phyloP scores from a whole-genome alignment of 2,113 vertebrate genomes.

The Bucco capensis region DNA sequence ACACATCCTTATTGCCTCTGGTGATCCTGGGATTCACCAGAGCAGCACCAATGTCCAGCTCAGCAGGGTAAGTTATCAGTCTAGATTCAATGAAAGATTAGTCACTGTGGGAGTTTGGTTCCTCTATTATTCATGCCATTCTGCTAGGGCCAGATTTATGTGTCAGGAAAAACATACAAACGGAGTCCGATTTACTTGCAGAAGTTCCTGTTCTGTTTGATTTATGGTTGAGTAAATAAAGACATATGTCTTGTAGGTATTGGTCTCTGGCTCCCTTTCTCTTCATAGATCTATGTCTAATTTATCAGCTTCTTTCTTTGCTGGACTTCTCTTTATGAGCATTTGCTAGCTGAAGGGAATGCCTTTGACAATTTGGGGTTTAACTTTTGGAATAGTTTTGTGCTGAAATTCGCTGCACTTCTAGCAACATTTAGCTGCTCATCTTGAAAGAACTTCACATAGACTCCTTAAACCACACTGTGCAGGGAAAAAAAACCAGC shows the following conservation, averaged over 20 bases:
- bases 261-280: constrained; percentile 58
- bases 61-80: constrained; percentile 68
- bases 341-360: not conserved
- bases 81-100: constrained; percentile 68
- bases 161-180: constrained; percentile 84
- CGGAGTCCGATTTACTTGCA: constrained; percentile 77
- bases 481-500: not conserved
- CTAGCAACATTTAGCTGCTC: not conserved
- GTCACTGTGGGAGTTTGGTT: constrained; percentile 68
- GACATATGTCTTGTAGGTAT: constrained; percentile 74
- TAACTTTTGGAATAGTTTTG: not conserved
- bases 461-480: not conserved
- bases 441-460: not conserved
- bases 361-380: not conserved
- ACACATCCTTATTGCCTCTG: rapidly evolving
- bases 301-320: constrained; percentile 62
- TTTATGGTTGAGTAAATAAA: constrained; percentile 80
- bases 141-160: constrained; percentile 77
- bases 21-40: not conserved
- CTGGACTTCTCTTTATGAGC: not conserved
- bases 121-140: constrained; percentile 77
- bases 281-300: constrained; percentile 47
- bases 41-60: constrained; percentile 9
- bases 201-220: constrained; percentile 72
- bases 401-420: not conserved